phyloP scores from a whole-genome alignment of 2,888 invertebrate genomes.

The Drosophila anceps region DNA sequence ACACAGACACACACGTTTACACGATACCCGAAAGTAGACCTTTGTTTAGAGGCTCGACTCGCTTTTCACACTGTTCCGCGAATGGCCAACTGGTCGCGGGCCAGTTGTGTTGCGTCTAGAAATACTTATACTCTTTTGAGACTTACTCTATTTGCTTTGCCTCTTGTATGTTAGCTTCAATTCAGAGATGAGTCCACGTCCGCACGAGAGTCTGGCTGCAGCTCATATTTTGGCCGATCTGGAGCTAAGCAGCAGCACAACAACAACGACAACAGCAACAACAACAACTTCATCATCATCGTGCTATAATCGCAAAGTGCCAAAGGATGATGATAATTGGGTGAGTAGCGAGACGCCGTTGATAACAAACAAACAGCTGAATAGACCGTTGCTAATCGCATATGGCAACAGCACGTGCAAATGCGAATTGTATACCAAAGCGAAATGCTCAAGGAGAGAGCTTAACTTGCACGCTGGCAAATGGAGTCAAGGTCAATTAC shows the following conservation, averaged over 20 bases:
- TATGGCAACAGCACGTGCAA: constrained; percentile 44
- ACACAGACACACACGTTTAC: neutral
- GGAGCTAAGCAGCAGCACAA: constrained; percentile 40
- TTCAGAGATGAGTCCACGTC: constrained; percentile 59
- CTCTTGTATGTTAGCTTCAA: constrained; percentile 4
- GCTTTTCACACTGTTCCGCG: constrained; percentile 56
- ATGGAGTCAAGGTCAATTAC: constrained; percentile 71
- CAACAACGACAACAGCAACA: constrained; percentile 11
- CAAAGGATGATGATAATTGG: constrained; percentile 56
- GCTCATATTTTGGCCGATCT: constrained; percentile 39
- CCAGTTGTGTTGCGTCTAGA: neutral
- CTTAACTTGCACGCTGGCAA: constrained; percentile 32
- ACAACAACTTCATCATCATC: neutral
- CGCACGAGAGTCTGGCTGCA: constrained; percentile 54
- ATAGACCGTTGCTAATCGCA: constrained; percentile 8
- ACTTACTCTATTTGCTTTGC: neutral
- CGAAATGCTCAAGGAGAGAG: constrained; percentile 22
- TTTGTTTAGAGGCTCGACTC: constrained; percentile 36
- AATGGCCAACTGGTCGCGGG: constrained; percentile 16
- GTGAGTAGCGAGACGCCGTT: constrained; percentile 42
- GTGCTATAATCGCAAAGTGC: constrained; percentile 49
- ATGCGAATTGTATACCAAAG: constrained; percentile 20
- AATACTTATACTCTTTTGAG: neutral
- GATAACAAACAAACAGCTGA: constrained; percentile 16
- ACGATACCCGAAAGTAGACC: constrained; percentile 2